A percentile compares a stretch with the other conserved stretches of the same genome.
Evolutionary conservation across 1,140 invertebrate species (phyloP).

Genomic region (Brachionus paranguensis): DNA sequence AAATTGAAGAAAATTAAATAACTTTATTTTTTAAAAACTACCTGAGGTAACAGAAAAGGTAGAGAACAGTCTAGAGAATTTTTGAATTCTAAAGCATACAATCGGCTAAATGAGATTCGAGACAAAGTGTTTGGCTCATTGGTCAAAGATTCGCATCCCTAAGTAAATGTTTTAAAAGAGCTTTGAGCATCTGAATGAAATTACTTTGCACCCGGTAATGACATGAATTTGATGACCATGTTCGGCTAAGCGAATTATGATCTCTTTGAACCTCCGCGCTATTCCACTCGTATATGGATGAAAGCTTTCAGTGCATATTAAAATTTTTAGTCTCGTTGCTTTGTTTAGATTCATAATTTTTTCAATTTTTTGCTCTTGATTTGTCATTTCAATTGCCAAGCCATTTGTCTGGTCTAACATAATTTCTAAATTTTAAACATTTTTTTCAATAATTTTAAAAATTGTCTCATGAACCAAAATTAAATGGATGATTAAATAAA

Average conservation of each 20-base stretch:
- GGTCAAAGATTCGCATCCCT: slow-evolving; percentile 11
- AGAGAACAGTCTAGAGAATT: slow-evolving; percentile 19
- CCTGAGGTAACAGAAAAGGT: slow-evolving; percentile 37
- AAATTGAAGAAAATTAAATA: background rate
- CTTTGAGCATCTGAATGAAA: background rate
- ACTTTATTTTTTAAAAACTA: background rate
- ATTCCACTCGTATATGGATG: slow-evolving; percentile 40
- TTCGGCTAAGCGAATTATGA: background rate
- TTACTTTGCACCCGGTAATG: slow-evolving; percentile 33
- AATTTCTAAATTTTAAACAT: background rate
- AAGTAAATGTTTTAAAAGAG: background rate
- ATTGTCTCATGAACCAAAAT: no score
- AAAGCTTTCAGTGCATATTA: slow-evolving; percentile 40
- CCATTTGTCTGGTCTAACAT: background rate
- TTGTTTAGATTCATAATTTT: background rate
- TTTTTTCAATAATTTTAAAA: background rate
- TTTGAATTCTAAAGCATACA: slow-evolving; percentile 36
- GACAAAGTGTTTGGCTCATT: background rate
- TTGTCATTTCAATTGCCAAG: background rate
- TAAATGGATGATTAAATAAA: no score
- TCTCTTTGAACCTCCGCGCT: slow-evolving; percentile 38
- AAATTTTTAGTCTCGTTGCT: background rate
- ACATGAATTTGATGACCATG: slow-evolving; percentile 3
- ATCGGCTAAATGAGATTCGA: background rate
- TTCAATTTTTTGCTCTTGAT: background rate